Conservation (phyloP, 2,113 vertebrate genomes). For the Trichechus manatus region DNA sequence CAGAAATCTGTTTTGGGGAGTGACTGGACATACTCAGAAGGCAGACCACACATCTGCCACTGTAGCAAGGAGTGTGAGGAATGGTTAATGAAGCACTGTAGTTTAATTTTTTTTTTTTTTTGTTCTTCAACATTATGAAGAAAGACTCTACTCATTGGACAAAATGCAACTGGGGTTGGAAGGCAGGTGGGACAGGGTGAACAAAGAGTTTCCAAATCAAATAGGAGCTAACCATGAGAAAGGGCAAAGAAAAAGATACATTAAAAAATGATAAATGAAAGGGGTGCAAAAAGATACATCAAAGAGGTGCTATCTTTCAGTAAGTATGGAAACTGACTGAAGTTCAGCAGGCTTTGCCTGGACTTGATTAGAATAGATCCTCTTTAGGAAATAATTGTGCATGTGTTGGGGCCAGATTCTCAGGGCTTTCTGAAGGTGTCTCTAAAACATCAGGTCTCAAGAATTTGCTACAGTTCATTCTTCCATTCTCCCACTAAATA, state of each 20-base stretch:
- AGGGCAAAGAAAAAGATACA: background rate
- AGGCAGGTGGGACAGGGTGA: background rate
- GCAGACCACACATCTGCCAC: background rate
- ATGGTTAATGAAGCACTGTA: background rate
- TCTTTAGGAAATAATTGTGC: background rate
- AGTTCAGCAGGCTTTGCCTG: background rate
- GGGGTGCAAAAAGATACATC: too few relatives aligned
- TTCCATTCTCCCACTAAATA: background rate
- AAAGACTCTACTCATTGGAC: background rate
- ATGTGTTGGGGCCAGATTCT: background rate
- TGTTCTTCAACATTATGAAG: background rate
- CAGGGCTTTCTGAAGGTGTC: background rate
- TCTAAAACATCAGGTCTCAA: background rate
- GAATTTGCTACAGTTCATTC: background rate
- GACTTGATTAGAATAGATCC: background rate
- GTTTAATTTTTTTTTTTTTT: background rate
- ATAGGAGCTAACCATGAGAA: background rate
- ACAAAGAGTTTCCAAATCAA: background rate
- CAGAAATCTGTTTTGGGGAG: background rate
- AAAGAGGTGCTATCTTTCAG: background rate
- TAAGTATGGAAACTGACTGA: background rate
- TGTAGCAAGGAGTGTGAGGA: background rate
- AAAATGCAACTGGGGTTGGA: background rate
- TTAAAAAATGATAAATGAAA: too few relatives aligned
- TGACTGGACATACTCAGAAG: background rate